phyloP scores from a whole-genome alignment of 2,888 invertebrate genomes.

The Anticlea derivata region DNA sequence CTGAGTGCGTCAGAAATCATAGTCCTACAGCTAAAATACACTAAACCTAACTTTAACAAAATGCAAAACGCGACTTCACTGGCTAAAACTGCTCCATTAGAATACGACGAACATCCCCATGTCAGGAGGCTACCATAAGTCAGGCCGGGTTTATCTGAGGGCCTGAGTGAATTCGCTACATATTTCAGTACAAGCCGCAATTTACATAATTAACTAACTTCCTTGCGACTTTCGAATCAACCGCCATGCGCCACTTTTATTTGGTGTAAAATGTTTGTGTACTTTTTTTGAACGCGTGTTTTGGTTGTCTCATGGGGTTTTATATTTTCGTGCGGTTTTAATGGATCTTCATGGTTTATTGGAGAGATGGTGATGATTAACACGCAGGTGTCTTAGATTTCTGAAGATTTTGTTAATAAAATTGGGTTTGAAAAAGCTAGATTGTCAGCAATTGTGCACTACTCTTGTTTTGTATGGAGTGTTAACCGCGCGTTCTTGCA shows the following conservation, averaged over 20 bases:
- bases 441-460: too few species aligned
- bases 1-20: too few species aligned
- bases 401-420: too few species aligned
- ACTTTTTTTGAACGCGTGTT: conserved; percentile 14
- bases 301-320: conserved; percentile 4
- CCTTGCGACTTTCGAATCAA: conserved; percentile 50
- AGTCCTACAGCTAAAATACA: background rate
- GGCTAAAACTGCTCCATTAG: conserved; percentile 27
- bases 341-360: background rate
- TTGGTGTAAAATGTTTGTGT: conserved; percentile 22
- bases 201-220: conserved; percentile 79
- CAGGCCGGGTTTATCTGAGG: conserved; percentile 47
- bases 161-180: conserved; percentile 65
- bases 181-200: conserved; percentile 69
- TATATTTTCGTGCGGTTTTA: conserved; percentile 10
- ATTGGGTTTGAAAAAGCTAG: too few species aligned
- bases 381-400: too few species aligned
- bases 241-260: conserved; percentile 30
- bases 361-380: background rate
- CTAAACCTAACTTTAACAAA: background rate
- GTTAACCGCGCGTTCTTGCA: too few species aligned
- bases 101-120: conserved; percentile 26
- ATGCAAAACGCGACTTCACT: conserved; percentile 13
- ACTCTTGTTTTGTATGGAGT: too few species aligned
- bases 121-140: conserved; percentile 43